A percentile compares a stretch with the other conserved stretches of the same genome.
phyloP scores from a whole-genome alignment of 2,888 invertebrate species.

The Ctena decussata region DNA sequence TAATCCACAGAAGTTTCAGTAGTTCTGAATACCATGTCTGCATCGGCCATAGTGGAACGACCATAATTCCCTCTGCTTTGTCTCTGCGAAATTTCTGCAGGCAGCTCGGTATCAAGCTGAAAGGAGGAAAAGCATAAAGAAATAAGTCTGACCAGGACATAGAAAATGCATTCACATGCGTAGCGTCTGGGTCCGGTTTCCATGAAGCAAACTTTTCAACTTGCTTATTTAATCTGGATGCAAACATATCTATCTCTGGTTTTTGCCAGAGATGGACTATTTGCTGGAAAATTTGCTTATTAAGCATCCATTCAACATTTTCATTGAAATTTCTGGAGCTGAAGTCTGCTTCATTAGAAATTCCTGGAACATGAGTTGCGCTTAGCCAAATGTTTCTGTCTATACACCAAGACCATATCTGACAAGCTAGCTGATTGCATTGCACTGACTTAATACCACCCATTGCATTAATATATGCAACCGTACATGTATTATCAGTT shows the following conservation, averaged over 20 bases:
- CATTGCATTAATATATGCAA: slow-evolving; percentile 40
- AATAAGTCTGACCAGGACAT: slow-evolving; percentile 30
- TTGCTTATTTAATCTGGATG: slow-evolving; percentile 31
- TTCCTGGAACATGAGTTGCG: not conserved
- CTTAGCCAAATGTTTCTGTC: not conserved
- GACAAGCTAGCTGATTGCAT: slow-evolving; percentile 7
- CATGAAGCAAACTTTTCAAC: slow-evolving; percentile 27
- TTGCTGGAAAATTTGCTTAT: slow-evolving; percentile 21
- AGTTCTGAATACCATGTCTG: too few species aligned
- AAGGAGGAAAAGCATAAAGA: too few species aligned
- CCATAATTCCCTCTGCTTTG: too few species aligned
- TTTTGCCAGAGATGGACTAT: not conserved
- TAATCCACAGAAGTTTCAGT: too few species aligned
- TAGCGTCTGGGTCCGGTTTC: slow-evolving; percentile 31
- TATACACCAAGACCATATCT: slow-evolving; percentile 35
- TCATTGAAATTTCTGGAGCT: too few species aligned
- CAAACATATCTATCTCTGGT: slow-evolving; percentile 35
- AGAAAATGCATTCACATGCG: slow-evolving; percentile 29
- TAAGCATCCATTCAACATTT: too few species aligned
- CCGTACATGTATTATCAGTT: slow-evolving; percentile 44
- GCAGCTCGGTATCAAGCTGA: too few species aligned
- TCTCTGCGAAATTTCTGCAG: too few species aligned
- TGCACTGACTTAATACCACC: slow-evolving; percentile 20
- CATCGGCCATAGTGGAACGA: too few species aligned
- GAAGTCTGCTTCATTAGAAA: not conserved